These are phyloP conservation scores for Pteropus alecto DNA, from an alignment of 2,113 vertebrate genomes.

Conservation along the genomic window DNA sequence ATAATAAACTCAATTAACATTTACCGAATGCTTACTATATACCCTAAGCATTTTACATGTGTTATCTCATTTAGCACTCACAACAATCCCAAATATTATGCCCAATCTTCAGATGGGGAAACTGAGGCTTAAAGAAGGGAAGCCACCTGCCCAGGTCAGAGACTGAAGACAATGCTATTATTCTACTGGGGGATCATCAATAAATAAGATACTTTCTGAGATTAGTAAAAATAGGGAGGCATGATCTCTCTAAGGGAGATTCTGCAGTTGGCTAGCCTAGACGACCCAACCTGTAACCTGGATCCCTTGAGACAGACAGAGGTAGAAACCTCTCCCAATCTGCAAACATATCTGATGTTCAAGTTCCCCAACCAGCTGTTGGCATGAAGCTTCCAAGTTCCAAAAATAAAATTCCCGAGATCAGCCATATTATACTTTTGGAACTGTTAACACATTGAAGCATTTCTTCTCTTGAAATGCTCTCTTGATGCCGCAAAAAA, in stretches of 20 bases:
- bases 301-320: slow-evolving; percentile 13
- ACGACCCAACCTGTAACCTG: not conserved
- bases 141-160: not conserved
- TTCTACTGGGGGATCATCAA: not conserved
- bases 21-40: not conserved
- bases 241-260: not conserved
- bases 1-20: not conserved
- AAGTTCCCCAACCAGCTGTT: slow-evolving; percentile 37
- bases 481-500: not conserved
- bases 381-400: slow-evolving; percentile 30
- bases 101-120: not conserved
- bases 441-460: not conserved
- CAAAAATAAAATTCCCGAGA: slow-evolving; percentile 46
- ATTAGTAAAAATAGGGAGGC: not conserved
- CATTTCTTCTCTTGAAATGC: slow-evolving; percentile 36
- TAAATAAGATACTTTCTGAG: not conserved
- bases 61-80: not conserved
- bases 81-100: not conserved
- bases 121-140: not conserved
- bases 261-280: not conserved
- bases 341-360: not conserved
- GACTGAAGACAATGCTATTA: not conserved
- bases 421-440: slow-evolving; percentile 33
- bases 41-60: not conserved
- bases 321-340: not conserved